These are phyloP conservation scores for Onchidella celtica DNA, from an alignment of 2,888 invertebrate species.

Conservation along the genomic window DNA sequence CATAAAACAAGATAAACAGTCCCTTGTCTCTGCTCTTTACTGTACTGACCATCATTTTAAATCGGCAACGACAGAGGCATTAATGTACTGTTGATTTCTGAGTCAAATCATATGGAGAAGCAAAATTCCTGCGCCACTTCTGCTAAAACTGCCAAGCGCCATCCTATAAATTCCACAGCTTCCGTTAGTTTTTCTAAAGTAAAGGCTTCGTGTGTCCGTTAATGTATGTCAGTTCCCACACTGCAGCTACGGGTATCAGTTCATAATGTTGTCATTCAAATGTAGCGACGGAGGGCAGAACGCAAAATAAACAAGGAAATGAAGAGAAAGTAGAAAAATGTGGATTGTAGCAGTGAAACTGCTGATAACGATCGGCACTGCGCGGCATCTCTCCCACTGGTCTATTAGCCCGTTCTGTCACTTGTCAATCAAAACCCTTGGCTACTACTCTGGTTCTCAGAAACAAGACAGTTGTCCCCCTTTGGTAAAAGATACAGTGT, in stretches of 20 bases:
- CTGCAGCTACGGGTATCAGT: neutral
- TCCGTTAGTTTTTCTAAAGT: neutral
- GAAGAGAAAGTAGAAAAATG: neutral
- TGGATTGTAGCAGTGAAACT: neutral
- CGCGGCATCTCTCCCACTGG: neutral
- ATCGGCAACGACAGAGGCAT: too few species aligned
- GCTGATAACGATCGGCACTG: slow-evolving; percentile 6
- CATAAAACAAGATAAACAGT: too few species aligned
- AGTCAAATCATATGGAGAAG: too few species aligned
- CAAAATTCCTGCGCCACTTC: too few species aligned
- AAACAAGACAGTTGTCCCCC: too few species aligned
- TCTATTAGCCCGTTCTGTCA: slow-evolving; percentile 3
- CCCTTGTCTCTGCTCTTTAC: too few species aligned
- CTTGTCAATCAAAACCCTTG: slow-evolving; percentile 7
- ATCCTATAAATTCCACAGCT: neutral
- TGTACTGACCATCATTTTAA: too few species aligned
- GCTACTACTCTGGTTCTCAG: too few species aligned
- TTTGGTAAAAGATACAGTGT: too few species aligned
- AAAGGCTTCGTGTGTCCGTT: neutral
- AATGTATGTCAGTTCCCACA: neutral
- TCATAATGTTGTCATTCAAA: neutral
- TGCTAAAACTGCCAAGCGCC: too few species aligned
- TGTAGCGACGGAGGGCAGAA: neutral
- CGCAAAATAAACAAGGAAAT: slow-evolving; percentile 3
- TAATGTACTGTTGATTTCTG: too few species aligned